A percentile compares a stretch with the other conserved stretches of the same genome.
These are phyloP conservation scores for Artibeus jamaicensis DNA, from an alignment of 2,797 vertebrate species.

Conservation along the genomic window DNA sequence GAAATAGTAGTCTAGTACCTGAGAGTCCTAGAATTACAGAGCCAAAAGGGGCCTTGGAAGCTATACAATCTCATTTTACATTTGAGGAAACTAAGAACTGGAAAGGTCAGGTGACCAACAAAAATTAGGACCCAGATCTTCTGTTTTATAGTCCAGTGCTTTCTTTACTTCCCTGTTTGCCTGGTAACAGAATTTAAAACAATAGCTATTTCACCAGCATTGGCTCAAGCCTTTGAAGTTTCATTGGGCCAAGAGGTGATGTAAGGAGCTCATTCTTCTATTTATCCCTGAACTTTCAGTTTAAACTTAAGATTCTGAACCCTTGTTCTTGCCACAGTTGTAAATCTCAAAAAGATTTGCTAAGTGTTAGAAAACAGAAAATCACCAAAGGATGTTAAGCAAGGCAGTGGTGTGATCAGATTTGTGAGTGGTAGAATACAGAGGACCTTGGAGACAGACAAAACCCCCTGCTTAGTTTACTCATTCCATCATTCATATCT, in stretches of 20 bases:
- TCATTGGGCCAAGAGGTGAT: not conserved
- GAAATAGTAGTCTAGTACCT: not conserved
- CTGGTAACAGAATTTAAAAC: not conserved
- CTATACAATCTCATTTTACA: not conserved
- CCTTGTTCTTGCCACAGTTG: not conserved
- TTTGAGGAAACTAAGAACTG: not conserved
- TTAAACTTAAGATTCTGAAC: constrained; percentile 3
- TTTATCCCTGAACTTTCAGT: not conserved
- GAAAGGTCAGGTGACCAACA: not conserved
- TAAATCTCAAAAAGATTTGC: not conserved
- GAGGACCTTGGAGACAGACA: not conserved
- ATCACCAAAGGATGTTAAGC: not conserved
- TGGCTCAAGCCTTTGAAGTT: not conserved
- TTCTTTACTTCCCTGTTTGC: not conserved
- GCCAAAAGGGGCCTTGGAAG: not conserved
- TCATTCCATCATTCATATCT: constrained; percentile 16
- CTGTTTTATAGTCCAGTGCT: not conserved
- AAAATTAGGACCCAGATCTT: not conserved
- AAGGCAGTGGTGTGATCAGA: not conserved
- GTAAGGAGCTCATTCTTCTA: not conserved
- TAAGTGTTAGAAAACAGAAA: constrained; percentile 24
- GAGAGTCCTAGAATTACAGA: constrained; percentile 10
- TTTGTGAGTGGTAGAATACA: not conserved
- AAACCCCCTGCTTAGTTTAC: not conserved
- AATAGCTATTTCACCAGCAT: not conserved